phyloP scores from a whole-genome alignment of 2,113 vertebrate genomes.

The Centropus unirufus region DNA sequence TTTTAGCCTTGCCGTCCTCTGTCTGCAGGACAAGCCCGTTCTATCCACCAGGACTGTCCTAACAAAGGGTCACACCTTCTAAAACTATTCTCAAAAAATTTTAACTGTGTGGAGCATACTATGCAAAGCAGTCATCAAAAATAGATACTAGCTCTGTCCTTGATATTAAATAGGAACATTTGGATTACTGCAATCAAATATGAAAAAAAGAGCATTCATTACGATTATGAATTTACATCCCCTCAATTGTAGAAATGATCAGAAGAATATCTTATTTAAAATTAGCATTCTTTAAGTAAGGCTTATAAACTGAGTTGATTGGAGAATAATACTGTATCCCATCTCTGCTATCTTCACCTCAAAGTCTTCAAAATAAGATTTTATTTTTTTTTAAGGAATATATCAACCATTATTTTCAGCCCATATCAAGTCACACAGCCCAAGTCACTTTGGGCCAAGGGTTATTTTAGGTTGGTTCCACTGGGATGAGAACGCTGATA shows the following conservation, averaged over 20 bases:
- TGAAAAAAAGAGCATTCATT: slow-evolving; percentile 64
- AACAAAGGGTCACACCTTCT: neutral
- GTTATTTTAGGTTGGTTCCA: neutral
- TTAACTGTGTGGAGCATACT: slow-evolving; percentile 45
- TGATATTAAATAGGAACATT: slow-evolving; percentile 65
- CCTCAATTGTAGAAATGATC: slow-evolving; percentile 75
- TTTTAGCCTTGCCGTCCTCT: neutral
- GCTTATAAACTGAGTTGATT: slow-evolving; percentile 71
- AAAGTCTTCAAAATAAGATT: slow-evolving; percentile 55
- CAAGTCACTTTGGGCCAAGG: accelerated
- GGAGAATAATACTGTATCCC: slow-evolving; percentile 65
- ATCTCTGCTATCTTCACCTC: slow-evolving; percentile 32
- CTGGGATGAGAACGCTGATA: neutral
- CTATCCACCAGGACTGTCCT: neutral
- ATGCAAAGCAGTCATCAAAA: slow-evolving; percentile 71
- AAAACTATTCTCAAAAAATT: neutral
- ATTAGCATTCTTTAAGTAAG: slow-evolving; percentile 70
- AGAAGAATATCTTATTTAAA: slow-evolving; percentile 72
- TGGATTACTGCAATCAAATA: slow-evolving; percentile 70
- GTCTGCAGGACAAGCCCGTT: neutral
- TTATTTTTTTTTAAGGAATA: slow-evolving; percentile 26
- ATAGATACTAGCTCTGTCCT: slow-evolving; percentile 66
- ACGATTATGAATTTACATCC: slow-evolving; percentile 70
- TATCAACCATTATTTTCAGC: neutral
- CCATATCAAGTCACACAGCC: neutral